Percentiles rank a stretch among this genome's conserved stretches.
Conservation (phyloP, 2,113 vertebrate genomes). For the Apistogramma diplotaenia region DNA sequence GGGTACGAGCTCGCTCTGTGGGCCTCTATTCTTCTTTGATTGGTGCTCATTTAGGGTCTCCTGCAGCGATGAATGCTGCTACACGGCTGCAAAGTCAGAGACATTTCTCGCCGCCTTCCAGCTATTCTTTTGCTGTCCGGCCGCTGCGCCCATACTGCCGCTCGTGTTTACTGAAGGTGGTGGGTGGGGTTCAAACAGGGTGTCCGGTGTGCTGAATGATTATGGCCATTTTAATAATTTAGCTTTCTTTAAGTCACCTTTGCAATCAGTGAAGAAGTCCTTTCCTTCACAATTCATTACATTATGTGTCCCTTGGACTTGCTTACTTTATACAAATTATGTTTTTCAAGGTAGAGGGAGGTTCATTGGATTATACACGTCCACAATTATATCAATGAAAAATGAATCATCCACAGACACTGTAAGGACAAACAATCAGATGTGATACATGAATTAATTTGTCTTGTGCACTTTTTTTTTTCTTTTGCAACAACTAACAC, state of each 20-base stretch:
- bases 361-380: slow-evolving; percentile 21
- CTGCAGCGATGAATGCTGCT: slow-evolving; percentile 34
- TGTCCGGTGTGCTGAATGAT: slow-evolving; percentile 11
- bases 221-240: slow-evolving; percentile 37
- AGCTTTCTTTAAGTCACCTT: slow-evolving; percentile 53
- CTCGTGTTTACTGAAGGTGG: neutral
- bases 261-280: slow-evolving; percentile 37
- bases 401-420: slow-evolving; percentile 15
- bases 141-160: neutral
- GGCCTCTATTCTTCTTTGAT: slow-evolving; percentile 46
- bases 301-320: slow-evolving; percentile 12
- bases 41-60: slow-evolving; percentile 53
- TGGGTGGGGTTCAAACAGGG: neutral
- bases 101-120: slow-evolving; percentile 18
- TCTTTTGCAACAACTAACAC: neutral
- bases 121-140: neutral
- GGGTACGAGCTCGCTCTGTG: slow-evolving; percentile 1
- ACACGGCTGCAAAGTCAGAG: slow-evolving; percentile 11
- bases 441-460: neutral
- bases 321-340: slow-evolving; percentile 17
- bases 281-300: slow-evolving; percentile 25
- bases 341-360: slow-evolving; percentile 2
- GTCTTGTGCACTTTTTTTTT: neutral
- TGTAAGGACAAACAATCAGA: slow-evolving; percentile 20
- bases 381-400: neutral